These are phyloP conservation scores for Agrypnus murinus DNA, from an alignment of 2,888 invertebrate genomes.

Conservation along the genomic window DNA sequence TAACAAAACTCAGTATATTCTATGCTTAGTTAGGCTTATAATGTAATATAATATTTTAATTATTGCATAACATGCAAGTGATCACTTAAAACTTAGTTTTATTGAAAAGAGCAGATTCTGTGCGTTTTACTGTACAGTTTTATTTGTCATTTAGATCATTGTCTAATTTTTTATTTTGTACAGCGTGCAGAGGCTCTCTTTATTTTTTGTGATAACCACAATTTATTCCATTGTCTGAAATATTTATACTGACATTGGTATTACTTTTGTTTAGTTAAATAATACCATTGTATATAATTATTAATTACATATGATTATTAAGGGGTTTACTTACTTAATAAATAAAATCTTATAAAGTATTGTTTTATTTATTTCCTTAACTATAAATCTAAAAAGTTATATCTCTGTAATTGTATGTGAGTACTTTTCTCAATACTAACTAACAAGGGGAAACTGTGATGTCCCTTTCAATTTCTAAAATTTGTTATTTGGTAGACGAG, in stretches of 20 bases:
- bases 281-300: conserved; percentile 26
- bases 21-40: conserved; percentile 22
- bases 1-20: conserved; percentile 12
- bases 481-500: too few species aligned
- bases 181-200: conserved; percentile 25
- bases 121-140: conserved; percentile 2
- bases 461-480: too few species aligned
- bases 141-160: too few species aligned
- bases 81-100: conserved; percentile 25
- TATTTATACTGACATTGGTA: conserved; percentile 12
- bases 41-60: conserved; percentile 15
- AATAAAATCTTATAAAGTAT: conserved; percentile 21
- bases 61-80: conserved; percentile 26
- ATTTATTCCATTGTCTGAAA: conserved; percentile 20
- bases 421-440: too few species aligned
- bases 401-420: too few species aligned
- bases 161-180: conserved; percentile 6
- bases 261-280: conserved; percentile 6
- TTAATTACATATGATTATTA: conserved; percentile 8
- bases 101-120: conserved; percentile 24
- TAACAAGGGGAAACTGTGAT: too few species aligned
- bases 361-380: background rate
- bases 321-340: conserved; percentile 26
- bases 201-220: conserved; percentile 18
- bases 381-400: too few species aligned